Base-by-base conservation (phyloP, 1,140 invertebrate genomes). In the Cecropterus lyciades region DNA sequence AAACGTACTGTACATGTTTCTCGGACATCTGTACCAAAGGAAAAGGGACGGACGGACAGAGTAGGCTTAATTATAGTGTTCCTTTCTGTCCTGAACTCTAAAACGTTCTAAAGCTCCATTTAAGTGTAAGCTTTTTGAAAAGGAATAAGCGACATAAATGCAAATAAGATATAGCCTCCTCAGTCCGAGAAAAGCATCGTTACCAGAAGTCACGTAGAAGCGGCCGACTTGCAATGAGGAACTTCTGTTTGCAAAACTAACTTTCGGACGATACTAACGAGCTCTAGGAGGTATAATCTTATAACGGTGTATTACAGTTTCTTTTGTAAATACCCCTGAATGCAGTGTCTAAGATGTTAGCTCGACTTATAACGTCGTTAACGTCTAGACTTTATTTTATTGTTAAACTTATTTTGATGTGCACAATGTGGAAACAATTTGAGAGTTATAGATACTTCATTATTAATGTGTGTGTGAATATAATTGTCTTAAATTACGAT, bases 181-280 rank as follows among this genome's bases (percentile, higher is more conserved):
- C 37, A n/a, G 37, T 42, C 40, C 49, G 17, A 52, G 43, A 59
- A 43, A 17, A 13, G 65, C 65, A 40, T 67, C 65, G 65, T 67
- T 67, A 67, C 43, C 33, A 52, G 57, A 67, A 67, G 55, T 57
- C 65, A 67, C 65, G 65, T 67, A 67, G 24, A 59, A 46, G 13
- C 49, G 49, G 27, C 49, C 20, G 42, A 17, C 17, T 20, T 59
- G 46, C 45, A 67, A 46, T 48, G 51, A 51, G 53, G 53, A 59
- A 42, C 33, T 60, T 33, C 24, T 60, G 16, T 46, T 60, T 30
- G 17, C 42, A 33, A 46, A 30, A 27, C 13, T 14, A 10, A 30
- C 10, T 60, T 16, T 27, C 13, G 7, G 3, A 10, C 0, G 0
- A 46, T 1, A 60, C 42, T 9, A 59, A 45, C 3, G 14, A 33